Evolutionary conservation across 2,888 invertebrate species (phyloP).

Genomic region (Buathra laborator): DNA sequence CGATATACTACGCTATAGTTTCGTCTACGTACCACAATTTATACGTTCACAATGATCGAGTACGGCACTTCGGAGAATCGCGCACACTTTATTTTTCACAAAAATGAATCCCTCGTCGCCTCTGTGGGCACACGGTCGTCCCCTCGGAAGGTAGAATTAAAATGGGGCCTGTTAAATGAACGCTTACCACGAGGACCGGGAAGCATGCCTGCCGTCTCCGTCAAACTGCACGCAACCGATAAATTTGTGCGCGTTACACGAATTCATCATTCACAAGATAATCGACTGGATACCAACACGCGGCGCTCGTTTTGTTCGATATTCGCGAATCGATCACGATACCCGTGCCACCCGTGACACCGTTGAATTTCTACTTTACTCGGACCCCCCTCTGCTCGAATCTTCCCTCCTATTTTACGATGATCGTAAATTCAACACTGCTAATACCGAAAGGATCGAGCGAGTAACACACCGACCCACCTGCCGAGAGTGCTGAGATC

Average conservation of each 20-base stretch:
- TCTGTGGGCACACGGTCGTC: neutral
- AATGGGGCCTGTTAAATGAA: neutral
- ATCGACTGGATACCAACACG: constrained; percentile 3
- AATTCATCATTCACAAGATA: constrained; percentile 7
- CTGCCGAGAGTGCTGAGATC: too few relatives aligned
- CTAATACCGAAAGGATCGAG: too few relatives aligned
- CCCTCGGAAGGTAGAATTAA: constrained; percentile 4
- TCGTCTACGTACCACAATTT: too few relatives aligned
- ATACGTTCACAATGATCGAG: neutral
- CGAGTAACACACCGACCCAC: too few relatives aligned
- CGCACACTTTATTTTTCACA: neutral
- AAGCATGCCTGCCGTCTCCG: neutral
- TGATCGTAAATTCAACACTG: too few relatives aligned
- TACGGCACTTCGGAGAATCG: neutral
- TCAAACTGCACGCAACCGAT: neutral
- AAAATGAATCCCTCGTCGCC: constrained; percentile 1
- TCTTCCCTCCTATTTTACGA: too few relatives aligned
- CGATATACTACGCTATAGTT: neutral
- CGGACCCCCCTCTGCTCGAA: neutral
- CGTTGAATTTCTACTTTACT: constrained; percentile 14
- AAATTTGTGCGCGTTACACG: constrained; percentile 15
- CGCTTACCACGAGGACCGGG: neutral
- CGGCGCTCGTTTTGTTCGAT: too few relatives aligned
- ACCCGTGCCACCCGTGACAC: neutral
- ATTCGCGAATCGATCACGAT: neutral